A percentile compares a stretch with the other conserved stretches of the same genome.
Evolutionary conservation across 1,140 invertebrate genomes (phyloP).

Genomic region (Diorhabda sublineata): DNA sequence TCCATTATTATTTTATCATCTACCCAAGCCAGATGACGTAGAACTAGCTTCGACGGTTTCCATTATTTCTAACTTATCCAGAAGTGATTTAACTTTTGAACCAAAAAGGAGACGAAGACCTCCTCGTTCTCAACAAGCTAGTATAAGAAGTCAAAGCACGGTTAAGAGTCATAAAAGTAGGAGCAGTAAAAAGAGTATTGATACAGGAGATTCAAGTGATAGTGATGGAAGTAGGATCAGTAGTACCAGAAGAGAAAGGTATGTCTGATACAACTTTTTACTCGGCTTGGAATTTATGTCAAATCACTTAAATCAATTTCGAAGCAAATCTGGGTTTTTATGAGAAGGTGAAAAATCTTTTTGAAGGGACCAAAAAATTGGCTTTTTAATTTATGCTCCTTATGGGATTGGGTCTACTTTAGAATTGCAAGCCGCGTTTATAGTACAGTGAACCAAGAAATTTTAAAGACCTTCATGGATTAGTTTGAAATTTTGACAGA

Average conservation of each 20-base stretch:
- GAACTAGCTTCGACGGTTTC: constrained; percentile 51
- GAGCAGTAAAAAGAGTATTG: constrained; percentile 6
- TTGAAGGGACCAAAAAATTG: too few relatives aligned
- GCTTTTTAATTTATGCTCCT: too few relatives aligned
- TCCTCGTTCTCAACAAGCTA: constrained; percentile 1
- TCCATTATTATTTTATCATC: background rate
- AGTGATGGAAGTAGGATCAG: constrained; percentile 24
- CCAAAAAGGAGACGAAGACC: constrained; percentile 18
- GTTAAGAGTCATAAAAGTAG: constrained; percentile 18
- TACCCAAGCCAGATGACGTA: constrained; percentile 10
- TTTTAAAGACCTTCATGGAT: too few relatives aligned
- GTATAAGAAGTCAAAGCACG: background rate
- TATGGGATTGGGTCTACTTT: too few relatives aligned
- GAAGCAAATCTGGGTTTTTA: too few relatives aligned
- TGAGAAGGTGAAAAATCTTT: too few relatives aligned
- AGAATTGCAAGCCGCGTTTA: too few relatives aligned
- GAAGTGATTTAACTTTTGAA: constrained; percentile 23
- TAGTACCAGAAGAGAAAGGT: constrained; percentile 26
- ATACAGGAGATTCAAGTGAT: constrained; percentile 19
- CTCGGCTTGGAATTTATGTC: background rate
- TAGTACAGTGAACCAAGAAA: too few relatives aligned
- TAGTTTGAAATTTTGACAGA: too few relatives aligned
- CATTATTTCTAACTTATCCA: constrained; percentile 61
- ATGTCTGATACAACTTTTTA: constrained; percentile 4
- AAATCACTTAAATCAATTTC: too few relatives aligned